phyloP scores from a whole-genome alignment of 2,113 vertebrate genomes.

The Pogona vitticeps region DNA sequence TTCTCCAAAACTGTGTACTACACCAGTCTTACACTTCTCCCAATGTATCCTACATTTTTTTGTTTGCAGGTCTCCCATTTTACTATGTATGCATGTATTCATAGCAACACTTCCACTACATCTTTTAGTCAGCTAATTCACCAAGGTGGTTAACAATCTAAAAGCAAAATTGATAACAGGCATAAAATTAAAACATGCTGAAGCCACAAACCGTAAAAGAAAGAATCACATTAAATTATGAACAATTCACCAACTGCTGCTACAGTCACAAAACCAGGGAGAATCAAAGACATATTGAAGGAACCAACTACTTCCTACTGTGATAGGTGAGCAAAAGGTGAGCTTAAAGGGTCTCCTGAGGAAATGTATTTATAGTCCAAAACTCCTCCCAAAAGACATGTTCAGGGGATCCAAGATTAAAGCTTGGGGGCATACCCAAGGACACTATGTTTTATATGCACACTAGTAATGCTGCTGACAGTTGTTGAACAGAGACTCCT shows the following conservation, averaged over 20 bases:
- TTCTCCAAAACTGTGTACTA: background rate
- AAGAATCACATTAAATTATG: background rate
- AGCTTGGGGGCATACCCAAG: no score
- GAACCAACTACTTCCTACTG: background rate
- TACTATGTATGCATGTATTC: background rate
- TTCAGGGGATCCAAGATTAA: no score
- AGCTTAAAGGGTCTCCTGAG: background rate
- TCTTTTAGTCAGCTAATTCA: background rate
- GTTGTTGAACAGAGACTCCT: background rate
- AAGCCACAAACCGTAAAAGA: background rate
- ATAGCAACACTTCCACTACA: background rate
- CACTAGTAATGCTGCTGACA: background rate
- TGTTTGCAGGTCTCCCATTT: background rate
- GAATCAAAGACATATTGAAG: background rate
- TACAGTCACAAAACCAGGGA: background rate
- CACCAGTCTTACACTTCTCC: background rate
- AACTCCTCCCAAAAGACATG: no score
- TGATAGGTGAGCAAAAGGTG: background rate
- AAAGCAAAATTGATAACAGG: background rate
- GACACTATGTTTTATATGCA: no score
- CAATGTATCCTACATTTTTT: background rate
- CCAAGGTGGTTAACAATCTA: conserved; percentile 1
- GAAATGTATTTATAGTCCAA: background rate
- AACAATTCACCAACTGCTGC: background rate
- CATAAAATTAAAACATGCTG: background rate